Base-by-base conservation (phyloP, 2,113 vertebrate genomes). In the Grantiella picta region DNA sequence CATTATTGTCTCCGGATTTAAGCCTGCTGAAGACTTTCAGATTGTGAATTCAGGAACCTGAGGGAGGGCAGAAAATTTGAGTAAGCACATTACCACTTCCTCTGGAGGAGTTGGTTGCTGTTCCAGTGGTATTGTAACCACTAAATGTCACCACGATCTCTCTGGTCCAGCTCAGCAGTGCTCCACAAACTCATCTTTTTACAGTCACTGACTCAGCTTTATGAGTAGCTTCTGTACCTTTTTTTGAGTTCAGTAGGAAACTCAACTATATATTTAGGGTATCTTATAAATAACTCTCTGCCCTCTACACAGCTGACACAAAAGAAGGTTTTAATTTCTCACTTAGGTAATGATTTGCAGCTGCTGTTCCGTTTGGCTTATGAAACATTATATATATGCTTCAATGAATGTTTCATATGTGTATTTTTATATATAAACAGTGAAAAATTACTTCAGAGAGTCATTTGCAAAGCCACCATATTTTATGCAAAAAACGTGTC, bases 101-200 rank as follows among this genome's bases (percentile, higher is more conserved):
- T 96, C 86, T 78, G 94, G 93, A 92, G 92, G 93, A 90, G 89
- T 63, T 95, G 50, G 76, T 94, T 96, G 89, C 93, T 91, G 92
- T 94, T 96, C 83, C 82, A 97, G 95, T 95, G 91, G 97, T 96
- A 96, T 77, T 95, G 90, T 95, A 95, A 95, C 92, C 96, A 88
- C 92, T 84, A 96, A 96, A 97, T 96, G 92, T 97, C 96, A 96
- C 92, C 57, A 40, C 82, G 83, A 96, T 94, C 86, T 93, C 86
- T 82, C 82, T 76, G 75, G 91, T 91, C 89, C 92, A 96, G 84
- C 95, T 94, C 91, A 82, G 86, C 75, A 89, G 27, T 78, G 71
- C 78, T 93, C 91, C 60, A 3, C 93, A 82, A 81, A 65, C 79
- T 86, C 72, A 57, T 93, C 86, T 93, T 96, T 89, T 66, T 64